Conservation (phyloP, 2,113 vertebrate species). For the Nothocercus julius region DNA sequence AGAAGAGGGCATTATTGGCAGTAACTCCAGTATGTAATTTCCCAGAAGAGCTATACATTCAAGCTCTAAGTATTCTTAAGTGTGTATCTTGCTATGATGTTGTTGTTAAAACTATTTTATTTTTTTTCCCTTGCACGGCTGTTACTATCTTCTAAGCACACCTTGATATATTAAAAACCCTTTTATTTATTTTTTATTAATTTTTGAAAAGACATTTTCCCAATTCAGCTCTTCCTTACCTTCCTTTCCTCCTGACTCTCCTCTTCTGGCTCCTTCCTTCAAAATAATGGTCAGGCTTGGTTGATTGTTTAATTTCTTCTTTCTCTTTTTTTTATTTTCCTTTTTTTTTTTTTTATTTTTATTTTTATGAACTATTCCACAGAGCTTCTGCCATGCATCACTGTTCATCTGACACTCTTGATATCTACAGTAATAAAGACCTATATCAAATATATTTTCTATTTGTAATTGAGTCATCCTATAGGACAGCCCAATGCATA, state of each 20-base stretch:
- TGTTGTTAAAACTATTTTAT: constrained; percentile 53
- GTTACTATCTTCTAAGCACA: background rate
- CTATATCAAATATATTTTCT: background rate
- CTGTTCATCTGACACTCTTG: background rate
- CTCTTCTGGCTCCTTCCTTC: background rate
- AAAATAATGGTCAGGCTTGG: background rate
- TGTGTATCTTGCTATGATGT: constrained; percentile 28
- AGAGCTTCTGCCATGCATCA: background rate
- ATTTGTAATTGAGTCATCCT: background rate
- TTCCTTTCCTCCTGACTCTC: background rate
- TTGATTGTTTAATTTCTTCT: background rate
- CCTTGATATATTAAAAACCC: background rate
- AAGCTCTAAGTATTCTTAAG: constrained; percentile 66
- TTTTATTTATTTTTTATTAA: background rate
- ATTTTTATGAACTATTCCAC: background rate
- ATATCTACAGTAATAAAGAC: background rate
- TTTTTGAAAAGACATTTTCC: constrained; percentile 22
- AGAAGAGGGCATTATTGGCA: constrained; percentile 82
- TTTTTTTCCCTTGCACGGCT: background rate
- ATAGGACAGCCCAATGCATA: background rate
- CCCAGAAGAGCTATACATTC: constrained; percentile 60
- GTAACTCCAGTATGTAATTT: constrained; percentile 40
- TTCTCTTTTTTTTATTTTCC: no score
- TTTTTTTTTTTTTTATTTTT: background rate
- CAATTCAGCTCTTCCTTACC: background rate